A percentile compares a stretch with the other conserved stretches of the same genome.
phyloP scores from a whole-genome alignment of 1,140 invertebrate species.

The Drosophila mayri region DNA sequence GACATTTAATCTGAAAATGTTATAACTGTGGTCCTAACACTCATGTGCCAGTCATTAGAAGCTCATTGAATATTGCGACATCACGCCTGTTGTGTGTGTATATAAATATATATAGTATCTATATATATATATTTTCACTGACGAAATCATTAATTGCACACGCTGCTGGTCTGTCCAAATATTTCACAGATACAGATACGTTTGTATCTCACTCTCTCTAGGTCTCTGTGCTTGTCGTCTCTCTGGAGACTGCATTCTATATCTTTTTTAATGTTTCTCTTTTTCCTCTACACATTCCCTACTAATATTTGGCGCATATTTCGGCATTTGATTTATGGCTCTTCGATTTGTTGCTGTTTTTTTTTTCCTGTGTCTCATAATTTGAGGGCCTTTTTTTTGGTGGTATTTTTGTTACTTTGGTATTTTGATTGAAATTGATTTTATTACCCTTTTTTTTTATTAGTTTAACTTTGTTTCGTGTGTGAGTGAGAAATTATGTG shows the following conservation, averaged over 20 bases:
- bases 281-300: not conserved
- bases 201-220: not conserved
- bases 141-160: slow-evolving; percentile 64
- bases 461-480: slow-evolving; percentile 44
- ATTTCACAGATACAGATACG: slow-evolving; percentile 38
- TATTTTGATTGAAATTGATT: slow-evolving; percentile 77
- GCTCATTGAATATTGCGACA: slow-evolving; percentile 73
- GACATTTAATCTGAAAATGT: slow-evolving; percentile 47
- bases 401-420: slow-evolving; percentile 47
- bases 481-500: slow-evolving; percentile 58
- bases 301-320: slow-evolving; percentile 64
- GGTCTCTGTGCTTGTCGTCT: not conserved
- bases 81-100: slow-evolving; percentile 44
- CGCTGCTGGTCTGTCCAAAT: slow-evolving; percentile 5
- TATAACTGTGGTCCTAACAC: slow-evolving; percentile 37
- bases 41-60: slow-evolving; percentile 71
- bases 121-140: slow-evolving; percentile 4
- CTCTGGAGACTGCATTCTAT: slow-evolving; percentile 27
- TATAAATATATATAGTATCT: not conserved
- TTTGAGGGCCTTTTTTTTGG: slow-evolving; percentile 47
- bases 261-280: slow-evolving; percentile 3
- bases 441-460: slow-evolving; percentile 67
- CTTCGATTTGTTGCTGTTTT: slow-evolving; percentile 38
- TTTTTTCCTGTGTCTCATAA: slow-evolving; percentile 40
- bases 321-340: slow-evolving; percentile 65